phyloP scores from a whole-genome alignment of 1,140 invertebrate genomes.

The Cyclina sinensis region DNA sequence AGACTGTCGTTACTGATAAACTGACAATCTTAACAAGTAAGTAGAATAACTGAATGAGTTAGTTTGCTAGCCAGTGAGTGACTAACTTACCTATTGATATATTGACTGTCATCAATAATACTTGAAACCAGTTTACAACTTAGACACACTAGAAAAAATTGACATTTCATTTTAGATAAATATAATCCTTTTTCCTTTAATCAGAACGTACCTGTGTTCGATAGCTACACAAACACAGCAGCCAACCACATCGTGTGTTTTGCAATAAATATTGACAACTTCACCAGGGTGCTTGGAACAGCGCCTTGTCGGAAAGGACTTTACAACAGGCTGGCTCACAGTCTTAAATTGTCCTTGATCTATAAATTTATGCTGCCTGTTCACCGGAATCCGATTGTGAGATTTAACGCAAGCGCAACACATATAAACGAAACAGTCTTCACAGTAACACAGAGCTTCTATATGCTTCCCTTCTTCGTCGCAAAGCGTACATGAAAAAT shows the following conservation, averaged over 20 bases:
- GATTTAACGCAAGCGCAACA: neutral
- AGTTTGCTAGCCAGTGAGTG: no score
- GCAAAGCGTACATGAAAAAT: constrained; percentile 2
- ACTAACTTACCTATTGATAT: no score
- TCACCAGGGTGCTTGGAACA: neutral
- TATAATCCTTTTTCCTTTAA: no score
- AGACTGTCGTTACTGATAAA: no score
- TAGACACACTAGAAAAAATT: neutral
- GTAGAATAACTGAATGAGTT: no score
- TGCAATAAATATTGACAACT: neutral
- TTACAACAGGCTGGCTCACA: neutral
- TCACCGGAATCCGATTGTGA: neutral
- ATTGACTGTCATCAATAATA: no score
- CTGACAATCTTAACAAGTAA: no score
- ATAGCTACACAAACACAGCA: neutral
- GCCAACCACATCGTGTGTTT: neutral
- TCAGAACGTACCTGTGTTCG: neutral
- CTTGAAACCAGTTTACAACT: no score
- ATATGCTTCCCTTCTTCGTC: neutral
- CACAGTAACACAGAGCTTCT: neutral
- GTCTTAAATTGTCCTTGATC: neutral
- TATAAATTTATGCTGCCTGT: neutral
- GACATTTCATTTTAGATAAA: neutral
- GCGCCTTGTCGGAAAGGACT: neutral
- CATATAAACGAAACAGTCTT: constrained; percentile 7